Conservation (phyloP, 2,888 invertebrate genomes). For the Lepidocyrtinus sp. region DNA sequence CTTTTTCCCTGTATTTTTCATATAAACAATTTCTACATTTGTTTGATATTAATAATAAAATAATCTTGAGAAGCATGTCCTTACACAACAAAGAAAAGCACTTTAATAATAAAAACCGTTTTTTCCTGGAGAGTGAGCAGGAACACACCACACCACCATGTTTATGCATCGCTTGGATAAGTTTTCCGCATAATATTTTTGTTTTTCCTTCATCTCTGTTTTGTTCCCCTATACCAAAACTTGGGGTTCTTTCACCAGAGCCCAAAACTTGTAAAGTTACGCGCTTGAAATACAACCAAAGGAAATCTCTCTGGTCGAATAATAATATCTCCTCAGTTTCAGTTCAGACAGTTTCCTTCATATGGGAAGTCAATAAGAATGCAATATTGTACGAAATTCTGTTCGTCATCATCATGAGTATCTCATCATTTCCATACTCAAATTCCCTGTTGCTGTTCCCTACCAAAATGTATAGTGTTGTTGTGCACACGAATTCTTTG, state of each 20-base stretch:
- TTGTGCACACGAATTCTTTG: background rate
- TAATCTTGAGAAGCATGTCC: background rate
- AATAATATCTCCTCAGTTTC: background rate
- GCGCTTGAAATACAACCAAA: background rate
- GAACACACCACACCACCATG: background rate
- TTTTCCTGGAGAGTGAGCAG: background rate
- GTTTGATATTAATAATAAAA: background rate
- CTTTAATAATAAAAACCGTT: background rate
- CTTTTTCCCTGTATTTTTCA: background rate
- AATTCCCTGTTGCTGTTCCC: slow-evolving; percentile 49
- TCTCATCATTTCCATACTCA: slow-evolving; percentile 35
- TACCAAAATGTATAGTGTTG: background rate
- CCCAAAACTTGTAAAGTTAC: background rate
- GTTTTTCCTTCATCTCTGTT: background rate
- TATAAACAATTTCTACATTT: background rate
- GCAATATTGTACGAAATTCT: slow-evolving; percentile 34
- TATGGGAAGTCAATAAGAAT: slow-evolving; percentile 48
- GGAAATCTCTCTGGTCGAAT: background rate
- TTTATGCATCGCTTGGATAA: background rate
- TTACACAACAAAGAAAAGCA: background rate
- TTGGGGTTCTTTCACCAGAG: background rate
- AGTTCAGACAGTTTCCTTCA: slow-evolving; percentile 33
- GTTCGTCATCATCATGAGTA: slow-evolving; percentile 37
- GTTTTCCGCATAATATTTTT: background rate
- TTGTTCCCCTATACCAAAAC: background rate